Evolutionary conservation across 2,888 invertebrate genomes (phyloP), one percentile per base, ranked within the genome.

Genomic region (Oligia strigilis): DNA sequence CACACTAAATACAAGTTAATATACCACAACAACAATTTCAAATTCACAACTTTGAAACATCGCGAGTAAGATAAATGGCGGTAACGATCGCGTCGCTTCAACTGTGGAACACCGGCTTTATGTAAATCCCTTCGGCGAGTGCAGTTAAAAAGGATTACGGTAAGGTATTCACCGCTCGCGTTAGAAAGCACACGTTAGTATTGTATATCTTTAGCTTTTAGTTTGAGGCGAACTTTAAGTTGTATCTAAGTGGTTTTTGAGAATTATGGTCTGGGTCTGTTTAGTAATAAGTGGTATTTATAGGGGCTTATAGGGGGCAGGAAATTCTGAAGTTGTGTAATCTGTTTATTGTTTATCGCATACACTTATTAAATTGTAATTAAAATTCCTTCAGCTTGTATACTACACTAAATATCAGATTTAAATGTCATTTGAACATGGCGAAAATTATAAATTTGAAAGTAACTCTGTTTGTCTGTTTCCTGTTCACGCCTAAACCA

Each of bases 111-210:
- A 75, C 71, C 23, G 70, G 86, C 82, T 87, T 88, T 85, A 84
- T 72, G 58, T 62, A 87, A 89, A 88, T 88, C 89, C 85, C 76
- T 80, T 82, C 75, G 58, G 67, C 76, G 71, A 65, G 73, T 86
- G 78, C 90, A 85, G 89, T 90, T 90, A 89, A 84, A 88, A 90
- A 86, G 90, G 90, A 90, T 90, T 90, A 90, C 81, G 77, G 78
- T 83, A 76, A 87, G 81, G 66, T 84, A 85, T 88, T 85, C 80
- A 77, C 76, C 55, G 75, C 82, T 82, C 81, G 69, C 72, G 76
- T 76, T 81, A 75, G 77, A 87, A 77, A 82, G 70, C 49, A 80
- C 13, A 70, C 58, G 58, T 65, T 81, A 78, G 73, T 65, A 78
- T 80, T 71, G 76, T 80, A 82, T 86, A 75, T 82, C 78, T 82